phyloP scores from a whole-genome alignment of 2,888 invertebrate genomes.

The Cantharis lateralis region DNA sequence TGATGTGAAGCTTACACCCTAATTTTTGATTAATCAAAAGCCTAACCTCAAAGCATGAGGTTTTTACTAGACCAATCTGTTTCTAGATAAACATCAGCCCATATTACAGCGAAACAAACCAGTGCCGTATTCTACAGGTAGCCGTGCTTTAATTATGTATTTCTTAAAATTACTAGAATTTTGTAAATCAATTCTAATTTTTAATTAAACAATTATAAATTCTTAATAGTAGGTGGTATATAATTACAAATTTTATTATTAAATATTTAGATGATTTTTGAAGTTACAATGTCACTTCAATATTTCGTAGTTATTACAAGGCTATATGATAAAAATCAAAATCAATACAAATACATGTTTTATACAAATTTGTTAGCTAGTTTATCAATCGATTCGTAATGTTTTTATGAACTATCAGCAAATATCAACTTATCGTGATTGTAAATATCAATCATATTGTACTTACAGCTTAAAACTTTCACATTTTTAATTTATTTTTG shows the following conservation, averaged over 20 bases:
- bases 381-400: background rate
- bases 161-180: background rate
- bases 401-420: background rate
- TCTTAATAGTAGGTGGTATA: background rate
- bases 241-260: background rate
- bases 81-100: too few species aligned
- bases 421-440: background rate
- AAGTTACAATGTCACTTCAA: background rate
- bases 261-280: background rate
- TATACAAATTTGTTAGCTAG: background rate
- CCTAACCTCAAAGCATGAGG: too few species aligned
- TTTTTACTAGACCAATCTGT: too few species aligned
- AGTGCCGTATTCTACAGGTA: too few species aligned
- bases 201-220: background rate
- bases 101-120: too few species aligned
- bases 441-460: background rate
- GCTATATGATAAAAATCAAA: background rate
- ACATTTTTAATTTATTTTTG: too few species aligned
- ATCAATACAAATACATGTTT: background rate
- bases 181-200: background rate
- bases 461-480: background rate
- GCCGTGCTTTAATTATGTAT: background rate
- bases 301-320: background rate
- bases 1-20: too few species aligned
- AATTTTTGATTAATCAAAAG: too few species aligned